Evolutionary conservation across 2,797 vertebrate genomes (phyloP).

Genomic region (Xenentodon cancila): DNA sequence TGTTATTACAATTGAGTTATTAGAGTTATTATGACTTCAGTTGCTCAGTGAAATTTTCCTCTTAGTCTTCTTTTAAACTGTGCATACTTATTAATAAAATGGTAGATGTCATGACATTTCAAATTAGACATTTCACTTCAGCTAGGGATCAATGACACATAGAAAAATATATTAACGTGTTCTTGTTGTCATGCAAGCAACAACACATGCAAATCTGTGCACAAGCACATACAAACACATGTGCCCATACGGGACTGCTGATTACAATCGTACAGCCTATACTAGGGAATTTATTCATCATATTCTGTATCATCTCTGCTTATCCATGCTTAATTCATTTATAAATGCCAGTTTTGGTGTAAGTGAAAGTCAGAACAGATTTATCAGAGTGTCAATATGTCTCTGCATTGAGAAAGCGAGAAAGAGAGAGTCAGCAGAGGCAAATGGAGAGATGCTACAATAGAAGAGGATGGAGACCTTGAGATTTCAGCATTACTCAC

Average conservation of each 20-base stretch:
- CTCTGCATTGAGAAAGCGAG: slow-evolving; percentile 21
- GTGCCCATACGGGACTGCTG: slow-evolving; percentile 45
- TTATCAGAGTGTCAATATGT: slow-evolving; percentile 35
- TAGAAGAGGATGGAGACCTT: slow-evolving; percentile 30
- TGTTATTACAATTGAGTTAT: too few relatives aligned
- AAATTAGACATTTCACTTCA: background rate
- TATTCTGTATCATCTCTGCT: slow-evolving; percentile 55
- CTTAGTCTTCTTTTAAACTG: too few relatives aligned
- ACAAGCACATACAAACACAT: slow-evolving; percentile 40
- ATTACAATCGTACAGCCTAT: slow-evolving; percentile 58
- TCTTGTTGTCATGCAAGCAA: slow-evolving; percentile 39
- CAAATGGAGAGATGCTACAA: slow-evolving; percentile 18
- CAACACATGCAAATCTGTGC: slow-evolving; percentile 41
- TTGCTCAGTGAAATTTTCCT: too few relatives aligned
- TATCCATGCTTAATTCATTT: slow-evolving; percentile 58
- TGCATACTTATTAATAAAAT: too few relatives aligned
- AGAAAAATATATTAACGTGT: slow-evolving; percentile 31
- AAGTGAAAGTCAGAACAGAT: slow-evolving; percentile 55
- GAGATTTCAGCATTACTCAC: slow-evolving; percentile 32
- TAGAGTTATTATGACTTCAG: too few relatives aligned
- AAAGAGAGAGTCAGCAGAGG: slow-evolving; percentile 24
- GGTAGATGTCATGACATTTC: background rate
- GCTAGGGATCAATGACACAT: slow-evolving; percentile 22
- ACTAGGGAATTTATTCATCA: slow-evolving; percentile 64
- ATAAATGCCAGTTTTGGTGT: slow-evolving; percentile 52